Percentiles rank a stretch among this genome's conserved stretches.
phyloP scores from a whole-genome alignment of 1,140 invertebrate genomes.

The Diprion similis region DNA sequence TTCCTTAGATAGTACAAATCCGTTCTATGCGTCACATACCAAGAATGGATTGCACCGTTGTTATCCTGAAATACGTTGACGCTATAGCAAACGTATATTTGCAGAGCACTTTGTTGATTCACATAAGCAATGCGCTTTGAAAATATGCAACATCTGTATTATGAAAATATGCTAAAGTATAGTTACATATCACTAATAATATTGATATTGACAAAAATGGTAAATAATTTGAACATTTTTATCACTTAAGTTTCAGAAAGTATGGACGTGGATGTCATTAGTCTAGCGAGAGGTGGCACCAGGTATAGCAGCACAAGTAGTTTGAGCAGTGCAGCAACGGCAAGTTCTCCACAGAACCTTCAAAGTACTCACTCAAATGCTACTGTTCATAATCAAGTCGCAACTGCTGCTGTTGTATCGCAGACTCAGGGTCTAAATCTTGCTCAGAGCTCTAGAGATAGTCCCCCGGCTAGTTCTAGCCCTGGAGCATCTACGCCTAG shows the following conservation, averaged over 20 bases:
- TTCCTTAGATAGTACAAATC: not conserved
- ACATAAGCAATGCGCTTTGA: not conserved
- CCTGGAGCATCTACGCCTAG: conserved; percentile 50
- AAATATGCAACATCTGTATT: not conserved
- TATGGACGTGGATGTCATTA: conserved; percentile 54
- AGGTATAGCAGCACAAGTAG: conserved; percentile 61
- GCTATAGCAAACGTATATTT: too few relatives aligned
- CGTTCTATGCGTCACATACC: too few relatives aligned
- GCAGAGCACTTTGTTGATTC: too few relatives aligned
- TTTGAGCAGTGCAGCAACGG: conserved; percentile 54
- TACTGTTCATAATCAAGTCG: conserved; percentile 50
- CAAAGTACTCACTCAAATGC: conserved; percentile 40
- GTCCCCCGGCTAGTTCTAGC: conserved; percentile 52
- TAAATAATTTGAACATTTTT: too few relatives aligned
- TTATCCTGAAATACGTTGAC: too few relatives aligned
- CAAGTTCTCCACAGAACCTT: conserved; percentile 49
- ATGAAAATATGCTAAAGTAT: too few relatives aligned
- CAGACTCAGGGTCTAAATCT: conserved; percentile 58
- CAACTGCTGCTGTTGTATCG: conserved; percentile 54
- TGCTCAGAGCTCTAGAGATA: conserved; percentile 53
- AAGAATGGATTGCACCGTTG: too few relatives aligned
- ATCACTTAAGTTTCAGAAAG: conserved; percentile 41
- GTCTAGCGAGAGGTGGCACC: conserved; percentile 52
- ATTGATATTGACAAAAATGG: too few relatives aligned
- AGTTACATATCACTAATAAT: too few relatives aligned